These are phyloP conservation scores for Suncus etruscus DNA, from an alignment of 2,113 vertebrate species.

Conservation along the genomic window DNA sequence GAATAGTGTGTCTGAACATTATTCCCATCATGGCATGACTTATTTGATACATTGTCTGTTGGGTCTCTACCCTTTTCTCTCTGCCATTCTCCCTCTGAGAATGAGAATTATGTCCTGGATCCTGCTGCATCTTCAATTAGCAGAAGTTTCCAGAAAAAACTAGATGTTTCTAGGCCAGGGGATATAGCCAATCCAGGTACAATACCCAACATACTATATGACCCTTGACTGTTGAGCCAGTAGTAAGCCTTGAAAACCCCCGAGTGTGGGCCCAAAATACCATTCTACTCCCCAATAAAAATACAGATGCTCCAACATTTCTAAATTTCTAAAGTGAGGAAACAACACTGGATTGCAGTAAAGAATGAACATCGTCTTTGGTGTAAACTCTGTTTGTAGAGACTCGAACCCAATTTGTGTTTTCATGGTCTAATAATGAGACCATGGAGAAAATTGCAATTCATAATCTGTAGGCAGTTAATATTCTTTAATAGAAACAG, in stretches of 20 bases:
- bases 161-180: background rate
- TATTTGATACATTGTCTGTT: background rate
- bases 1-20: too few species aligned
- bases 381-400: background rate
- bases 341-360: background rate
- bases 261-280: too few species aligned
- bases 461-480: background rate
- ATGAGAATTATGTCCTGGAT: background rate
- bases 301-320: background rate
- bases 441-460: background rate
- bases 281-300: too few species aligned
- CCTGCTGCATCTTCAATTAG: too few species aligned
- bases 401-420: background rate
- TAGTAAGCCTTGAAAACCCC: too few species aligned
- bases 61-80: background rate
- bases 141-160: background rate
- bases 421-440: background rate
- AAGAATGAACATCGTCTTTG: slow-evolving; percentile 2
- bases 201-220: too few species aligned
- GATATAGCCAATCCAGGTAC: too few species aligned
- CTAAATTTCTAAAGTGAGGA: background rate
- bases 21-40: too few species aligned
- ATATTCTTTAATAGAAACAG: background rate
- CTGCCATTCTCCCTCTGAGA: fast-evolving
- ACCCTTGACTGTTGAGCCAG: too few species aligned